These are phyloP conservation scores for Bombylius discolor DNA, from an alignment of 2,888 invertebrate genomes.

Conservation along the genomic window DNA sequence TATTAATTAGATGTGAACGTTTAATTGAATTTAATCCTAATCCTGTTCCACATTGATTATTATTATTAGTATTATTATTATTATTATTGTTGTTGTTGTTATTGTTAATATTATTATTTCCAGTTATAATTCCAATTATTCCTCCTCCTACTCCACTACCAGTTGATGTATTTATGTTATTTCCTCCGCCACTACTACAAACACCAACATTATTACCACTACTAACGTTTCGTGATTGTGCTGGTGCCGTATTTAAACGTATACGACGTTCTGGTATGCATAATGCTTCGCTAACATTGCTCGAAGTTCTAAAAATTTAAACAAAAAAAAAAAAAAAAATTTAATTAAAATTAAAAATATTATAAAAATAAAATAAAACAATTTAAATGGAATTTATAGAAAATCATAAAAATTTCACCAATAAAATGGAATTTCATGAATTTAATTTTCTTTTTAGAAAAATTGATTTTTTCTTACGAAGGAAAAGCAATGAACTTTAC, in stretches of 20 bases:
- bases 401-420: no score
- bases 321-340: neutral
- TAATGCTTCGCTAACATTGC: slow-evolving; percentile 29
- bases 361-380: no score
- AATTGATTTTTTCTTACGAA: no score
- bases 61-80: neutral
- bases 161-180: neutral
- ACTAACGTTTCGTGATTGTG: neutral
- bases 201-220: no score
- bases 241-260: slow-evolving; percentile 32
- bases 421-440: no score
- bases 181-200: neutral
- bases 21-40: neutral
- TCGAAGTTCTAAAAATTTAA: slow-evolving; percentile 37
- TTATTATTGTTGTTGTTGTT: neutral
- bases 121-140: neutral
- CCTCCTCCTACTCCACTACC: neutral
- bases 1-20: slow-evolving; percentile 22
- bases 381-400: no score
- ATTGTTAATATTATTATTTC: neutral
- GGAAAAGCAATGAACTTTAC: no score
- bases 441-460: no score
- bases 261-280: slow-evolving; percentile 28
- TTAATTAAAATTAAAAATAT: no score
- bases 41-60: neutral